Percentiles rank a stretch among this genome's conserved stretches.
Evolutionary conservation across 2,113 vertebrate genomes (phyloP).

Genomic region (Peromyscus californicus): DNA sequence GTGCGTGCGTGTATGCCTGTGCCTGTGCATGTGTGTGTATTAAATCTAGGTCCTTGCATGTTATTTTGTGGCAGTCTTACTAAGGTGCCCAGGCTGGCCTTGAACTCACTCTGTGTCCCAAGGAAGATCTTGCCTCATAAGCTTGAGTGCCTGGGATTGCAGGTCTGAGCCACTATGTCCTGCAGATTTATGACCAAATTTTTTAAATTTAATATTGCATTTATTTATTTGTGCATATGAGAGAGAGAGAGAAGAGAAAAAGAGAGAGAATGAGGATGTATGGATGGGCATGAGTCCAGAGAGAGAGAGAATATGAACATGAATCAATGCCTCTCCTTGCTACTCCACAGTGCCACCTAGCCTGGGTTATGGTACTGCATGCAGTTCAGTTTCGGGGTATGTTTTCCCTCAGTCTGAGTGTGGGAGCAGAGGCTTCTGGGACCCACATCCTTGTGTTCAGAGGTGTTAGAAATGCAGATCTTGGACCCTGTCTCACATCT

Average conservation of each 20-base stretch:
- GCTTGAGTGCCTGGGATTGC: neutral
- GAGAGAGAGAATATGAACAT: neutral
- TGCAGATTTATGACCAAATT: neutral
- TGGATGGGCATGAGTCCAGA: neutral
- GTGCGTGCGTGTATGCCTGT: too few species aligned
- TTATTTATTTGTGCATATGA: neutral
- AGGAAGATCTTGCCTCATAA: neutral
- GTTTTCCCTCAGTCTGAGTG: neutral
- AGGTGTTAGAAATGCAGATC: neutral
- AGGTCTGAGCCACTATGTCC: neutral
- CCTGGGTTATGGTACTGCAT: neutral
- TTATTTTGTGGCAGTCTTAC: neutral
- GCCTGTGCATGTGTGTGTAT: neutral
- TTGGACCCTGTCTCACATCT: neutral
- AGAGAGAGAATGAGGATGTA: neutral
- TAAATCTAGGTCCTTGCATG: neutral
- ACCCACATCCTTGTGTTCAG: neutral
- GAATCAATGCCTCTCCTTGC: neutral
- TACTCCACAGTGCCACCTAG: neutral
- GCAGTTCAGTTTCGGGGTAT: neutral
- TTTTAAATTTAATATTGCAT: neutral
- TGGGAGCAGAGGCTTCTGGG: neutral
- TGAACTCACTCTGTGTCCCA: neutral
- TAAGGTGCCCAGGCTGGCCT: neutral
- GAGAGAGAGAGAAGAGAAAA: neutral